Conservation (phyloP, 2,888 invertebrate species). For the Eupeodes luniger region DNA sequence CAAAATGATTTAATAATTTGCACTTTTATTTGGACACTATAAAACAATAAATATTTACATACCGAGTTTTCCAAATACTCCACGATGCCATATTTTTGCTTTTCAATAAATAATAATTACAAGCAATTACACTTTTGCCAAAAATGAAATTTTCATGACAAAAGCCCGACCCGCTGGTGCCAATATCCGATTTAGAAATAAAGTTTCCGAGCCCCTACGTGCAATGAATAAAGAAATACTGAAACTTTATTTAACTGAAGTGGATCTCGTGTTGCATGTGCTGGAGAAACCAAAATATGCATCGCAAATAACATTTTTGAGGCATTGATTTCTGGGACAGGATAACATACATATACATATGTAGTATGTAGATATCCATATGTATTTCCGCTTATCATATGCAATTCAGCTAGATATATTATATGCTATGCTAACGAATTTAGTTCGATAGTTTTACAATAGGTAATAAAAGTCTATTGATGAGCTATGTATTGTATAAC, state of each 20-base stretch:
- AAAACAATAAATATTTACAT: conserved; percentile 52
- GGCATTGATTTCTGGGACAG: conserved; percentile 59
- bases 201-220: conserved; percentile 25
- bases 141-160: conserved; percentile 11
- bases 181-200: conserved; percentile 54
- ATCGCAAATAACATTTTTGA: conserved; percentile 62
- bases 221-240: conserved; percentile 32
- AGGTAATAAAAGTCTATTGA: conserved; percentile 16
- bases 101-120: conserved; percentile 13
- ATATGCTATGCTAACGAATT: conserved; percentile 16
- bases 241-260: conserved; percentile 35
- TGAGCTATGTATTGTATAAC: conserved; percentile 35
- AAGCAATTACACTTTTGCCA: conserved; percentile 35
- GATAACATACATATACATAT: background rate
- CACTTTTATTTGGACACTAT: background rate
- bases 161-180: conserved; percentile 34
- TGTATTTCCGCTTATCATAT: conserved; percentile 20
- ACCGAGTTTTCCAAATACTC: conserved; percentile 82
- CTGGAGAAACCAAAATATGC: conserved; percentile 59
- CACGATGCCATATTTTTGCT: conserved; percentile 79
- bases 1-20: background rate
- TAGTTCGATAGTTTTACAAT: conserved; percentile 18
- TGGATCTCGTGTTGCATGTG: conserved; percentile 71
- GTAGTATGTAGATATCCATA: background rate
- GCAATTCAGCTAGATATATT: background rate